These are phyloP conservation scores for Leptinotarsa peninsularis DNA, from an alignment of 2,888 invertebrate species.

Conservation along the genomic window DNA sequence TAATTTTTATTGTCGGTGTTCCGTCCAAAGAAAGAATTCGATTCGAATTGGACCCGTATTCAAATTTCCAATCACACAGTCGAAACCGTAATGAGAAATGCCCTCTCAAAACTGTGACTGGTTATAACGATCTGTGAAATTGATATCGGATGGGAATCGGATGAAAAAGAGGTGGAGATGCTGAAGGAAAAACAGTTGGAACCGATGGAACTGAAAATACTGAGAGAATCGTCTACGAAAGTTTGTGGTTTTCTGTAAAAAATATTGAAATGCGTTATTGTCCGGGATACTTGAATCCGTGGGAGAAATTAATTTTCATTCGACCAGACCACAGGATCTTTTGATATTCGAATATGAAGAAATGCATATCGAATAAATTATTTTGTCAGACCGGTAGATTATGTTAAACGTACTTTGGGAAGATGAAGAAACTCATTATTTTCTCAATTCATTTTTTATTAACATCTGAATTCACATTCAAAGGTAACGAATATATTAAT, in stretches of 20 bases:
- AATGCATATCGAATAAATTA: slow-evolving; percentile 9
- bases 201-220: slow-evolving; percentile 7
- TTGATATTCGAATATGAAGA: not conserved
- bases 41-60: slow-evolving; percentile 32
- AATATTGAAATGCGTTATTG: slow-evolving; percentile 9
- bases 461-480: too few relatives aligned
- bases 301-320: not conserved
- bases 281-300: not conserved
- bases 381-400: not conserved
- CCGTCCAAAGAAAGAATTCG: slow-evolving; percentile 10
- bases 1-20: slow-evolving; percentile 38
- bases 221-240: not conserved
- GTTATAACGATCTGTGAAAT: slow-evolving; percentile 19
- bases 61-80: slow-evolving; percentile 24
- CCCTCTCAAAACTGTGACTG: slow-evolving; percentile 9
- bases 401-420: not conserved
- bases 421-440: not conserved
- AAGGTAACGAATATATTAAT: too few relatives aligned
- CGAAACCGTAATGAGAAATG: slow-evolving; percentile 30
- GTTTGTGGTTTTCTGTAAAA: slow-evolving; percentile 1
- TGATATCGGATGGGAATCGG: slow-evolving; percentile 8
- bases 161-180: slow-evolving; percentile 9
- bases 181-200: slow-evolving; percentile 14
- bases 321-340: not conserved
- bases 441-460: too few relatives aligned